Percentiles rank a stretch among this genome's conserved stretches.
Conservation (phyloP, 2,888 invertebrate species). For the Tenthredo distinguenda region DNA sequence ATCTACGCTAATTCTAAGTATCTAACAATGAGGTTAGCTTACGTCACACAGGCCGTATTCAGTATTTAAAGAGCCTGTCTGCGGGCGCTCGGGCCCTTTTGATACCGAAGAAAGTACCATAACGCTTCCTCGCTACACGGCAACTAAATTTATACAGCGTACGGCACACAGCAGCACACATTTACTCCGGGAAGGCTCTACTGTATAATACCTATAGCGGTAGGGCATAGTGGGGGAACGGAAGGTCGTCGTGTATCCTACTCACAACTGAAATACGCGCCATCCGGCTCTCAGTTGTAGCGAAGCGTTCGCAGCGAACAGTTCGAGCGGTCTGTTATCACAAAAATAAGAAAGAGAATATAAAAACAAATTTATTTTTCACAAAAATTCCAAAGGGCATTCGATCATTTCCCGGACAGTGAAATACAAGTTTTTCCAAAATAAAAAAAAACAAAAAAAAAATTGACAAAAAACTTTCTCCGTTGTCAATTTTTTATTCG, state of each 20-base stretch:
- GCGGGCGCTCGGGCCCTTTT: not conserved
- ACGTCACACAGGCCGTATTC: not conserved
- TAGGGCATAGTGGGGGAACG: slow-evolving; percentile 47
- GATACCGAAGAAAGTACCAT: not conserved
- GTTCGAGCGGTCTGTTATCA: slow-evolving; percentile 48
- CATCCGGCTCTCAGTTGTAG: slow-evolving; percentile 54
- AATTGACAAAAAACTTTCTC: not conserved
- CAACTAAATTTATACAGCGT: not conserved
- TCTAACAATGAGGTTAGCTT: not conserved
- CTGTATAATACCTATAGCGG: not conserved
- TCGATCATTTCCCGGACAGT: not conserved
- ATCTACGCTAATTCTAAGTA: not conserved
- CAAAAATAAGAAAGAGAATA: not conserved
- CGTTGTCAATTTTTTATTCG: not conserved
- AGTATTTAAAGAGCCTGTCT: slow-evolving; percentile 10
- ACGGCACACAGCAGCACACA: not conserved
- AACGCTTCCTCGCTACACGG: not conserved
- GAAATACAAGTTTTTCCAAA: not conserved
- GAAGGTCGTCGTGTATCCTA: slow-evolving; percentile 73
- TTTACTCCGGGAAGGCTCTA: not conserved
- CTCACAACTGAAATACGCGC: slow-evolving; percentile 57
- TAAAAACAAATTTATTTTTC: not conserved
- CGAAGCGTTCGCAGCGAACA: slow-evolving; percentile 56
- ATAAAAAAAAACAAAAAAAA: not conserved
- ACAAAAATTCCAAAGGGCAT: not conserved